Evolutionary conservation across 2,888 invertebrate genomes (phyloP).

Genomic region (Odiellus spinosus): DNA sequence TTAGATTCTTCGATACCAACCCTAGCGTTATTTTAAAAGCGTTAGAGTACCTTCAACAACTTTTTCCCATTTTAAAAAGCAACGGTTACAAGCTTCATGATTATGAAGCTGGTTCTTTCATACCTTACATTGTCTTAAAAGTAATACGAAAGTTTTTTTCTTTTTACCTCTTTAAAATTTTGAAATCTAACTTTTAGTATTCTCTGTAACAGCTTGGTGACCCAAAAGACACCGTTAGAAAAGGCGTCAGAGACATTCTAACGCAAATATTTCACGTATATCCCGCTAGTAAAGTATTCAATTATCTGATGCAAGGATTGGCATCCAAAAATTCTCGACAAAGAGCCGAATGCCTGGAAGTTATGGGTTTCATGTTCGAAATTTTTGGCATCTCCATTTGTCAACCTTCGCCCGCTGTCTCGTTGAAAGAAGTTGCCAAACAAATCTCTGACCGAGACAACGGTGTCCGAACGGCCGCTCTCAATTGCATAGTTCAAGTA

Average conservation of each 20-base stretch:
- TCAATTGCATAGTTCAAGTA: constrained; percentile 81
- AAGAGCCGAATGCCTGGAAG: constrained; percentile 86
- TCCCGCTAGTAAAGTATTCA: constrained; percentile 73
- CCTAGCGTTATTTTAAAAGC: constrained; percentile 89
- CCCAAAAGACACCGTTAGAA: constrained; percentile 84
- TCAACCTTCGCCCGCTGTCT: constrained; percentile 57
- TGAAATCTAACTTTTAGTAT: constrained; percentile 4
- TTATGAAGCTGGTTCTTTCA: constrained; percentile 77
- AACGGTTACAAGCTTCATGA: constrained; percentile 73
- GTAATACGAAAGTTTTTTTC: neutral
- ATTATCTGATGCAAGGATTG: constrained; percentile 80
- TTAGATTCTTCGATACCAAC: constrained; percentile 96
- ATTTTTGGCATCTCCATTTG: constrained; percentile 68
- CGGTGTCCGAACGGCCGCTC: constrained; percentile 82
- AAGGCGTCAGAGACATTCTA: constrained; percentile 69
- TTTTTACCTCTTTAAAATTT: neutral
- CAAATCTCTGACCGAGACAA: constrained; percentile 94
- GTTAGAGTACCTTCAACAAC: constrained; percentile 71
- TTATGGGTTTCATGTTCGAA: constrained; percentile 70
- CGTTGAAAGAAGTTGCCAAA: constrained; percentile 75
- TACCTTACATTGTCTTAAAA: constrained; percentile 72
- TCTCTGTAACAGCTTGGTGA: constrained; percentile 46
- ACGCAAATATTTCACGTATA: constrained; percentile 70
- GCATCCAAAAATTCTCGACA: constrained; percentile 95
- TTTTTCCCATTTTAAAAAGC: constrained; percentile 64